Conservation (phyloP, 2,888 invertebrate genomes). For the Drosophila multiciliata region DNA sequence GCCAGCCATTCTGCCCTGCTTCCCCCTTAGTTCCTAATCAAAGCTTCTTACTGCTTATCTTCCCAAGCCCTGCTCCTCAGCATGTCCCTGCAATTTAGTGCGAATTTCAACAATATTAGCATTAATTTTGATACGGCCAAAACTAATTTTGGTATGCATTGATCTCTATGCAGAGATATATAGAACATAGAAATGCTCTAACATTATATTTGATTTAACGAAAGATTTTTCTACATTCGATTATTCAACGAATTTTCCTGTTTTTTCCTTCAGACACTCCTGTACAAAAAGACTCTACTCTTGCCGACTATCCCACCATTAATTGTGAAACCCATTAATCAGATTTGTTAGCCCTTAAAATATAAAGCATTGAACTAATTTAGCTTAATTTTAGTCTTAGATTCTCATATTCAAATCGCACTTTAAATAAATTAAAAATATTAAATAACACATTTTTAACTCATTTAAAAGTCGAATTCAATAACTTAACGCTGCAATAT, state of each 20-base stretch:
- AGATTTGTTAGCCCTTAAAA: not conserved
- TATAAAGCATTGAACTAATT: not conserved
- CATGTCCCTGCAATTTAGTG: conserved; percentile 44
- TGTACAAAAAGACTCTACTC: not conserved
- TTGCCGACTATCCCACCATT: not conserved
- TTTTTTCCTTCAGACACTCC: not conserved
- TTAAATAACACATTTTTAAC: not conserved
- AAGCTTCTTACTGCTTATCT: not conserved
- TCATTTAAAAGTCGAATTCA: not conserved
- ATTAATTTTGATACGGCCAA: conserved; percentile 29
- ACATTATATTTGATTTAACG: not conserved
- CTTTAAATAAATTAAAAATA: not conserved
- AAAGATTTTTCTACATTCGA: not conserved
- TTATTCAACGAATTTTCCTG: not conserved
- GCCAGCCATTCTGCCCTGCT: conserved; percentile 26
- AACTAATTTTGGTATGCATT: conserved; percentile 5
- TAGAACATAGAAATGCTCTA: not conserved
- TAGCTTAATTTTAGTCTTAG: not conserved
- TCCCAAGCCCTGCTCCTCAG: conserved; percentile 4
- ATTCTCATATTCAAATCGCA: not conserved
- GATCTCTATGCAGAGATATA: not conserved
- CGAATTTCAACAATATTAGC: conserved; percentile 37
- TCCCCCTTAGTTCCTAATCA: conserved; percentile 7
- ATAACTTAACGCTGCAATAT: not conserved
- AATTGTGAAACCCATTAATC: not conserved